A percentile compares a stretch with the other conserved stretches of the same genome.
phyloP scores from a whole-genome alignment of 2,113 vertebrate genomes.

The Marcusenius ussheri region DNA sequence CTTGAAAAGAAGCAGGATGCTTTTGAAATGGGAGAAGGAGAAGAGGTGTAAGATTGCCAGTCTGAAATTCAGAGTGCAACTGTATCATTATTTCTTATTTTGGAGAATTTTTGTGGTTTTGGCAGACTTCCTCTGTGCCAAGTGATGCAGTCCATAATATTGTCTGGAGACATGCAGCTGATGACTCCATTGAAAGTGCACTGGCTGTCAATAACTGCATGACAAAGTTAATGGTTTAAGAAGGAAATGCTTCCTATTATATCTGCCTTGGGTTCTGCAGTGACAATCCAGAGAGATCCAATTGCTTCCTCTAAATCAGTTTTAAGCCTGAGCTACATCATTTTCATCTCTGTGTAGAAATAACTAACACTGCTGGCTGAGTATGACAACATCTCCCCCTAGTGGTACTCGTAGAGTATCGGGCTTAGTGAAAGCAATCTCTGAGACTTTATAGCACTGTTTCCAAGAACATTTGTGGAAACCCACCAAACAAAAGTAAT shows the following conservation, averaged over 20 bases:
- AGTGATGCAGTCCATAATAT: slow-evolving; percentile 50
- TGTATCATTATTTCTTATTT: slow-evolving; percentile 58
- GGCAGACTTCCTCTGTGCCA: slow-evolving; percentile 55
- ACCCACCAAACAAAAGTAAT: neutral
- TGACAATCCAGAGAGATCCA: slow-evolving; percentile 63
- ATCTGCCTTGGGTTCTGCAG: slow-evolving; percentile 55
- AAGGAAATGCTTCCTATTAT: slow-evolving; percentile 71
- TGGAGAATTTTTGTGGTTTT: slow-evolving; percentile 47
- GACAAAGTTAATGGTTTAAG: slow-evolving; percentile 53
- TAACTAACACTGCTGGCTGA: slow-evolving; percentile 31
- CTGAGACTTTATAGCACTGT: neutral
- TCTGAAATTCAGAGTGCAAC: slow-evolving; percentile 51
- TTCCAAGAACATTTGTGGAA: neutral
- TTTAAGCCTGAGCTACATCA: slow-evolving; percentile 62
- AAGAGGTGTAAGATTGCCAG: slow-evolving; percentile 32
- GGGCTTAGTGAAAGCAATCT: neutral
- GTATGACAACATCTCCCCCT: slow-evolving; percentile 62
- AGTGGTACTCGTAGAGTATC: slow-evolving; percentile 39
- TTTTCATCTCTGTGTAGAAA: slow-evolving; percentile 53
- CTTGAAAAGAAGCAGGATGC: slow-evolving; percentile 12
- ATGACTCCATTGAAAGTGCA: slow-evolving; percentile 51
- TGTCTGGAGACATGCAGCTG: slow-evolving; percentile 24
- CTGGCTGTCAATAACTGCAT: slow-evolving; percentile 57
- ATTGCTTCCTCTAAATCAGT: slow-evolving; percentile 68
- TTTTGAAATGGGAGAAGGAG: slow-evolving; percentile 34